phyloP scores from a whole-genome alignment of 2,888 invertebrate species.

The Dicyrtoma fusca region DNA sequence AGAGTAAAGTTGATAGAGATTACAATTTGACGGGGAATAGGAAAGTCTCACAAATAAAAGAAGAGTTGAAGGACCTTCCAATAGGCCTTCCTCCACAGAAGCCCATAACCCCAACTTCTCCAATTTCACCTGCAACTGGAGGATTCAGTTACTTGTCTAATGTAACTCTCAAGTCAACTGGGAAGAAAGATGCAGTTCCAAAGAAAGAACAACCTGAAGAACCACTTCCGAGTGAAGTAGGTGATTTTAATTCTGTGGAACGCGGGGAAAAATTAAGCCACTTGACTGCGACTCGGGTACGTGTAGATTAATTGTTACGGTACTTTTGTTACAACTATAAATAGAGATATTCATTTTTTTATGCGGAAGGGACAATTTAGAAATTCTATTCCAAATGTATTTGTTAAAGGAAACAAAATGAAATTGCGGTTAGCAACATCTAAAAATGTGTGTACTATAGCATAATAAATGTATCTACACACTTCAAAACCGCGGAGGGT shows the following conservation, averaged over 20 bases:
- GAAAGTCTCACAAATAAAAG: conserved; percentile 9
- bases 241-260: conserved; percentile 61
- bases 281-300: conserved; percentile 63
- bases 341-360: not conserved
- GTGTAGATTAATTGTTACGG: conserved; percentile 10
- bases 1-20: conserved; percentile 16
- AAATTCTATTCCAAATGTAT: not conserved
- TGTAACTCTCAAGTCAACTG: conserved; percentile 12
- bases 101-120: conserved; percentile 43
- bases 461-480: no score
- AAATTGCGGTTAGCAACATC: not conserved
- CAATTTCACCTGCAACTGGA: conserved; percentile 39
- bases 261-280: conserved; percentile 62
- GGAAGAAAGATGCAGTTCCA: conserved; percentile 19
- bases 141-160: conserved; percentile 16
- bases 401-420: not conserved
- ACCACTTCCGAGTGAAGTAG: conserved; percentile 3
- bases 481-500: no score
- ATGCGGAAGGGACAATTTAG: not conserved
- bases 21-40: not conserved
- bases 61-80: conserved; percentile 9
- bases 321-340: not conserved
- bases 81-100: conserved; percentile 28
- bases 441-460: not conserved
- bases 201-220: conserved; percentile 27